Conservation (phyloP, 2,888 invertebrate genomes). For the Xestoiulus laeticollis region DNA sequence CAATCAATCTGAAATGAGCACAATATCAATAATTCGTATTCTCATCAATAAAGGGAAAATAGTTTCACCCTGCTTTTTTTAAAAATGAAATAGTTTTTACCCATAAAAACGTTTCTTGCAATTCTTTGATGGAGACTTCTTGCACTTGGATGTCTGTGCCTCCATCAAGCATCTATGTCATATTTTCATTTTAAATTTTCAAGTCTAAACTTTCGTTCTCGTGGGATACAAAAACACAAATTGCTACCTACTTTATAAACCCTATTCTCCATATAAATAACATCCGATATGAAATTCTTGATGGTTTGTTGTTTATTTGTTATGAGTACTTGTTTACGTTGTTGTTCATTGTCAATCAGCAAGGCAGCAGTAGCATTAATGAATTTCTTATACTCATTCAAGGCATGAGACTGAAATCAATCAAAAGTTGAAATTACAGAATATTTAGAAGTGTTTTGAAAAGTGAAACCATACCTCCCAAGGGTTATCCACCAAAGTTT, state of each 20-base stretch:
- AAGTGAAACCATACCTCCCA: background rate
- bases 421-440: conserved; percentile 31
- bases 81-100: background rate
- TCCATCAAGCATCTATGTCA: conserved; percentile 32
- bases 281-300: conserved; percentile 42
- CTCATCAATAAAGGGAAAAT: background rate
- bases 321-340: conserved; percentile 29
- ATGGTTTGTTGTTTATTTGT: conserved; percentile 44
- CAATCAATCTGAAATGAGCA: conserved; percentile 27
- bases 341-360: conserved; percentile 42
- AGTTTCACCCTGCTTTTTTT: background rate
- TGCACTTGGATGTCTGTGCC: background rate
- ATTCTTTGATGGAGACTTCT: conserved; percentile 32
- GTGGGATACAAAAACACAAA: background rate
- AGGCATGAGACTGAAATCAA: conserved; percentile 40
- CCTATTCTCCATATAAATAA: conserved; percentile 44
- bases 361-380: conserved; percentile 21
- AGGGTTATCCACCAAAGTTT: conserved; percentile 34
- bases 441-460: background rate
- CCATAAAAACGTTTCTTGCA: conserved; percentile 35
- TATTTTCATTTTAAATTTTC: background rate
- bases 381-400: conserved; percentile 45
- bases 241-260: conserved; percentile 22
- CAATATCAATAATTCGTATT: too few species aligned
- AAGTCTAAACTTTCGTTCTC: background rate